A percentile compares a stretch with the other conserved stretches of the same genome.
These are phyloP conservation scores for Hiodon alosoides DNA, from an alignment of 2,113 vertebrate species.

Conservation along the genomic window DNA sequence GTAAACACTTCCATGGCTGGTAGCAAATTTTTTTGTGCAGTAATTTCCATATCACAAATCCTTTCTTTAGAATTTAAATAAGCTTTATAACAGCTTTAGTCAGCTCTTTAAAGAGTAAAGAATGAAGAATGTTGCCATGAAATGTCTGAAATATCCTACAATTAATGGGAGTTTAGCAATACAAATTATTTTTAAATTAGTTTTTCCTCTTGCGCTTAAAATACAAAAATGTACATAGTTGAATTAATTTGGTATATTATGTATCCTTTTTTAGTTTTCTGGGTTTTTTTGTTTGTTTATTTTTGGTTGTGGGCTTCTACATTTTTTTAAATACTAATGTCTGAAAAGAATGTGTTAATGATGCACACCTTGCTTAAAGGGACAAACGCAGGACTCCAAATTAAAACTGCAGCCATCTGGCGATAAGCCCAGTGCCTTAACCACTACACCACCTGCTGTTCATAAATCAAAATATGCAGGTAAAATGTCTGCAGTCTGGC, in stretches of 20 bases:
- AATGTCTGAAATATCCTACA: background rate
- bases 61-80: constrained; percentile 8
- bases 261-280: background rate
- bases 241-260: background rate
- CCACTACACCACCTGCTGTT: too few species aligned
- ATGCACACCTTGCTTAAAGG: too few species aligned
- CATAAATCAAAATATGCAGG: too few species aligned
- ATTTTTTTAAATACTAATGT: too few species aligned
- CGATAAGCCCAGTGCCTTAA: too few species aligned
- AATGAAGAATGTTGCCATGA: background rate
- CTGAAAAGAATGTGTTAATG: too few species aligned
- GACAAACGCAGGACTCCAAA: too few species aligned
- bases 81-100: constrained; percentile 11
- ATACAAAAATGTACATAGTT: background rate
- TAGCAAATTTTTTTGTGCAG: constrained; percentile 25
- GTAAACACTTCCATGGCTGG: constrained; percentile 24
- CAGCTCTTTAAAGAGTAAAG: constrained; percentile 14
- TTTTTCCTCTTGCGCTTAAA: background rate
- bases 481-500: too few species aligned
- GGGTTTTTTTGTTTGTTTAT: too few species aligned
- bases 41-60: constrained; percentile 22
- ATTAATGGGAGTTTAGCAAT: background rate
- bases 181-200: background rate
- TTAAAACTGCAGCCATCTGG: too few species aligned
- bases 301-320: too few species aligned